A percentile compares a stretch with the other conserved stretches of the same genome.
Evolutionary conservation across 2,888 invertebrate species (phyloP).

Genomic region (Cantharis rufa): DNA sequence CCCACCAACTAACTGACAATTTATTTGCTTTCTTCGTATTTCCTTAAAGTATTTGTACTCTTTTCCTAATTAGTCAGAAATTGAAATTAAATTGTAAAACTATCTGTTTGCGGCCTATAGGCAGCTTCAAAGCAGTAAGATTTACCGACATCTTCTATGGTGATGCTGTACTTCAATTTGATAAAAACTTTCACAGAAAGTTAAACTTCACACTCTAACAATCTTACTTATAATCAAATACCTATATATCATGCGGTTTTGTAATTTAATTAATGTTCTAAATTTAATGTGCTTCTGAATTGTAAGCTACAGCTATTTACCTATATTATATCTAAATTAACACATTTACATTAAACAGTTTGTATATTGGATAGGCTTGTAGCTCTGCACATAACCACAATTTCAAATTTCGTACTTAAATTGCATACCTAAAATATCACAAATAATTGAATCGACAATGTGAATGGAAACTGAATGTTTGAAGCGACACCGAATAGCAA

Average conservation of each 20-base stretch:
- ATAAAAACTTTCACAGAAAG: no score
- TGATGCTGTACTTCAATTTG: no score
- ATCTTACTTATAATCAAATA: not conserved
- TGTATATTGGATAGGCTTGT: not conserved
- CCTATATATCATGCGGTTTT: not conserved
- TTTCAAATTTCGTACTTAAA: conserved; percentile 1
- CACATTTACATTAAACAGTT: conserved; percentile 4
- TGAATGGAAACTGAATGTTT: not conserved
- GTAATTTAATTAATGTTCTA: not conserved
- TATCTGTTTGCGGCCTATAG: no score
- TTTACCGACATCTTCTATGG: no score
- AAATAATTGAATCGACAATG: conserved; percentile 3
- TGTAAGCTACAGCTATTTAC: not conserved
- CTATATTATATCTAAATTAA: conserved; percentile 1
- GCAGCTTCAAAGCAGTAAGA: no score
- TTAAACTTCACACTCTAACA: not conserved
- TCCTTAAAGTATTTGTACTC: no score
- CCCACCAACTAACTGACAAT: no score
- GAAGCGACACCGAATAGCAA: not conserved
- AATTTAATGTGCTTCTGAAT: not conserved
- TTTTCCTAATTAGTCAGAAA: no score
- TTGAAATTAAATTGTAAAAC: no score
- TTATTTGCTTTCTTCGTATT: no score
- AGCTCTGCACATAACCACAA: not conserved
- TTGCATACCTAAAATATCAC: not conserved